phyloP scores from a whole-genome alignment of 2,113 vertebrate species.

The Phrynosoma blainvillii region DNA sequence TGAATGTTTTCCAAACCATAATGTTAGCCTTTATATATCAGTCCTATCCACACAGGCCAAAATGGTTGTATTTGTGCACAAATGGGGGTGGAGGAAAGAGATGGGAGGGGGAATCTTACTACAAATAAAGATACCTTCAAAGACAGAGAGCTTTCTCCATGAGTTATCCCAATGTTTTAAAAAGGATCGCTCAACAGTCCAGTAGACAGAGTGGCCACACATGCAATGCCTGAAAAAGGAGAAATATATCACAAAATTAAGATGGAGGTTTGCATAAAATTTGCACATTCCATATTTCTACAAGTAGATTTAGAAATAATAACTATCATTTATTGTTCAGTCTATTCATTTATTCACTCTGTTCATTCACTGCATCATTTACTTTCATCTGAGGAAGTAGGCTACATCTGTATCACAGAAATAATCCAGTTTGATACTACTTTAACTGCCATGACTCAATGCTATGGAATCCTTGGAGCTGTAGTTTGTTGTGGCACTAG shows the following conservation, averaged over 20 bases:
- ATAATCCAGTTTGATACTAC: too few relatives aligned
- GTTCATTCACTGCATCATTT: too few relatives aligned
- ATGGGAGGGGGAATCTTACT: neutral
- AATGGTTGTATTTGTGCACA: conserved; percentile 63
- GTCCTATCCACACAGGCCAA: conserved; percentile 52
- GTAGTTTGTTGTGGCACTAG: too few relatives aligned
- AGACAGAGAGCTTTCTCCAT: neutral
- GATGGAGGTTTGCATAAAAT: neutral
- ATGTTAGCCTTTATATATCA: conserved; percentile 60
- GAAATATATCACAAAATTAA: neutral
- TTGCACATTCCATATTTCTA: neutral
- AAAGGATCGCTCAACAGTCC: neutral
- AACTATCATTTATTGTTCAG: too few relatives aligned
- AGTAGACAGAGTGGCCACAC: neutral
- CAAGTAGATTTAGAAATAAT: too few relatives aligned
- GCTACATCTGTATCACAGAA: too few relatives aligned
- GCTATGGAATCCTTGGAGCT: too few relatives aligned
- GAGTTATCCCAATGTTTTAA: neutral
- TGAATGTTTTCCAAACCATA: conserved; percentile 64
- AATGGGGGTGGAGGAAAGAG: neutral
- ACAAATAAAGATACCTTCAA: conserved; percentile 19
- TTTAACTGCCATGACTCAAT: too few relatives aligned
- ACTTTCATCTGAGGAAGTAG: too few relatives aligned
- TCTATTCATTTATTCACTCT: too few relatives aligned
- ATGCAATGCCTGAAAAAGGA: neutral